Evolutionary conservation across 2,888 invertebrate species (phyloP).

Genomic region (Piscicola geometra): DNA sequence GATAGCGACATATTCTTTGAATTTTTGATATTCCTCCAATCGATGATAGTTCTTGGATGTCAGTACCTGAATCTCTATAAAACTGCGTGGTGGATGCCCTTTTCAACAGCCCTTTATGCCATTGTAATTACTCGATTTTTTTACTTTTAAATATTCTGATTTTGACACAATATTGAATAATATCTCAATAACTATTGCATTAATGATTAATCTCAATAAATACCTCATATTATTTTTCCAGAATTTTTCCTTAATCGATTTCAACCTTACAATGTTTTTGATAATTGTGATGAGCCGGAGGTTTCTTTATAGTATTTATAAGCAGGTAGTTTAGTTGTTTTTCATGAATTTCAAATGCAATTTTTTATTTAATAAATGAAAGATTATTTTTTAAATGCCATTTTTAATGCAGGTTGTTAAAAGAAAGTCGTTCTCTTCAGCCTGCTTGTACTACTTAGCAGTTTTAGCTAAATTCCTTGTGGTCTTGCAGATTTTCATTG

Average conservation of each 20-base stretch:
- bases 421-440: constrained; percentile 13
- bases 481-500: constrained; percentile 59
- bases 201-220: no score
- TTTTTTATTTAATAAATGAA: background rate
- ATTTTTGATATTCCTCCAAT: constrained; percentile 74
- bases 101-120: constrained; percentile 79
- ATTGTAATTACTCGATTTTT: constrained; percentile 67
- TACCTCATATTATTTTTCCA: constrained; percentile 30
- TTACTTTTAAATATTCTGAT: background rate
- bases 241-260: constrained; percentile 68
- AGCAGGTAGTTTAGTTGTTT: constrained; percentile 51
- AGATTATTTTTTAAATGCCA: background rate
- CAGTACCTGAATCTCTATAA: constrained; percentile 92
- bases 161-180: no score
- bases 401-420: constrained; percentile 4
- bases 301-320: constrained; percentile 64
- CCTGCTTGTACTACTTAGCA: constrained; percentile 47
- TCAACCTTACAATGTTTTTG: constrained; percentile 78
- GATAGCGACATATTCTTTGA: constrained; percentile 81
- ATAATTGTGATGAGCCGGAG: constrained; percentile 74
- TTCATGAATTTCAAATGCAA: constrained; percentile 10
- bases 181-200: no score
- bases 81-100: constrained; percentile 94
- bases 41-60: constrained; percentile 70
- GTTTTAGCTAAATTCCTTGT: constrained; percentile 46